Base-by-base conservation (phyloP, 2,888 invertebrate genomes). In the Panopea generosa region DNA sequence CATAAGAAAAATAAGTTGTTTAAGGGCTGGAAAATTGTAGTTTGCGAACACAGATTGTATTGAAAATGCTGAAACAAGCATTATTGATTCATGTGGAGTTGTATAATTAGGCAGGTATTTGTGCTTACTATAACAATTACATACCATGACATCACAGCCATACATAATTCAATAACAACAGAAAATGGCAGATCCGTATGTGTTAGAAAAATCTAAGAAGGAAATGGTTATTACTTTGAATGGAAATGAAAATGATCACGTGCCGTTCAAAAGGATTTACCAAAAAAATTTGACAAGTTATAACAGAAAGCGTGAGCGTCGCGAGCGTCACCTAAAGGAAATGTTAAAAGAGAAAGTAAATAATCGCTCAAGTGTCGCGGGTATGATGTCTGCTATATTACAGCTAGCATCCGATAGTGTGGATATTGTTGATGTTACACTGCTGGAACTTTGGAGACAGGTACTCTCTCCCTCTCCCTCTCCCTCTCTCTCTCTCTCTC, bases 371-470 rank as follows among this genome's bases (percentile, higher is more conserved):
- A 52, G 45, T 26, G 45, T 69, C 40, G 56, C 56, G 27, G 69
- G 70, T 3, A 76, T 80, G 72, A 76, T 73, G 38, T 66, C 72
- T 9, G 72, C 76, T 6, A 43, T 80, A 18, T 52, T 72, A 26
- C 65, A 80, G 53, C 49, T 76, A 2, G 72, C 69, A 3, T 57
- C 66, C 4, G 69, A 73, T 45, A 76, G 69, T 59, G 26, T 72
- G 2, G 76, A 73, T 38, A 66, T 80, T 27, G 52, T 76, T 24
- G 80, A 80, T 63, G 43, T 57, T 20, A 72, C 76, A 20, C 52
- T 80, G 29, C 26, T 80, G 56, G 80, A 76, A 50, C 49, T 76
- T 16, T 73, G 68, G 66, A 45, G 69, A 49, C 61, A 80, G 80
- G 80, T 80, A 80, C 50, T n/a, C 14, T 33, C 11, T 33, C 33